Base-by-base conservation (phyloP, 2,797 vertebrate species). In the Lithobates pipiens region DNA sequence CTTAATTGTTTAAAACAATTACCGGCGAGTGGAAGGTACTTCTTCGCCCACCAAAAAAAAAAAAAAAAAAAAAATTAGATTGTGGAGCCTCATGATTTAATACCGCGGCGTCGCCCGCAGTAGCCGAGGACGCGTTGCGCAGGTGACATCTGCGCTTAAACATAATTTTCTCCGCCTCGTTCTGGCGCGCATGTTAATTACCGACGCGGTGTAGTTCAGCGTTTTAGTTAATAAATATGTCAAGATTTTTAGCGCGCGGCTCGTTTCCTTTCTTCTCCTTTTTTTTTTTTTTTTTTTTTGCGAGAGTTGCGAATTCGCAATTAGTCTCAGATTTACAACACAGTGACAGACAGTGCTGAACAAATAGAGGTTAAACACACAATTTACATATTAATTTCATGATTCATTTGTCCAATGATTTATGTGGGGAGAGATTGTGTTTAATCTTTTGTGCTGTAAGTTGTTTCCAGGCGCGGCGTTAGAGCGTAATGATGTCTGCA, bases 331-430 rank as follows among this genome's bases (percentile, higher is more conserved):
- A 96, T 96, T 96, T 96, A 96, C 94, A 93, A 94, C 93, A 92
- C 93, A 92, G 93, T 95, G 95, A 96, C 95, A 96, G 95, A 94
- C 95, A 96, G 95, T 94, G 94, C 93, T 95, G 92, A 94, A 95
- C 95, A 96, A 96, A 96, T 96, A 96, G 95, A 96, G 95, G 95
- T 96, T 96, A 96, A 97, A 96, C 94, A 96, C 95, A 96, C 95
- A 96, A 96, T 97, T 96, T 96, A 96, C 96, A 96, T 96, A 97
- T 97, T 96, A 96, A 96, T 97, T 96, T 96, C 96, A 96, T 97
- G 96, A 96, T 96, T 96, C 95, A 96, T 97, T 97, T 96, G 95
- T 95, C 96, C 95, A 95, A 92, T 96, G 95, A 96, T 97, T 97
- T 96, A 96, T 97, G 95, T 96, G 93, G 92, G 91, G 96, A 94